Percentiles rank a stretch among this genome's conserved stretches.
These are phyloP conservation scores for Rotaria sp. DNA, from an alignment of 2,888 invertebrate genomes.

Conservation along the genomic window DNA sequence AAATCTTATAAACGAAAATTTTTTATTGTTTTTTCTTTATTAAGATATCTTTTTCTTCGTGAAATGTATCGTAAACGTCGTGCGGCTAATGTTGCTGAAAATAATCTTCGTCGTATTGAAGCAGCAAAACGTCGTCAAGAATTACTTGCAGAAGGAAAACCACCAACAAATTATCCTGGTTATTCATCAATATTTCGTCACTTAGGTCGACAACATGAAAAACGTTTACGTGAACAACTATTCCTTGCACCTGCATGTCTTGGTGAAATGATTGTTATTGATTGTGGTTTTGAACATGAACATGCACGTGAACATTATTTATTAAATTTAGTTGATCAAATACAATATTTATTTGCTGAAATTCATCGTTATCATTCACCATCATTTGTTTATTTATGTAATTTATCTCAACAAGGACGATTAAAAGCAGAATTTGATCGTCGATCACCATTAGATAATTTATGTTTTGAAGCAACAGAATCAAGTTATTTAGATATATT, in stretches of 20 bases:
- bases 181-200: conserved; percentile 23
- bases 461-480: not conserved
- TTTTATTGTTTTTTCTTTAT: not conserved
- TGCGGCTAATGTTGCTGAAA: not conserved
- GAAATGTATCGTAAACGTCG: not conserved
- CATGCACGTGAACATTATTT: conserved; percentile 19
- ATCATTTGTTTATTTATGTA: conserved; percentile 27
- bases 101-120: not conserved
- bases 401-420: not conserved
- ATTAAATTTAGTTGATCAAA: conserved; percentile 11
- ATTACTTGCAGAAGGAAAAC: not conserved
- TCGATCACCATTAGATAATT: not conserved
- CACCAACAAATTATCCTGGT: conserved; percentile 11
- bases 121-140: not conserved
- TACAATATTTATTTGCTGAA: conserved; percentile 26
- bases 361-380: not conserved
- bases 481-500: conserved; percentile 11
- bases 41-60: conserved; percentile 17
- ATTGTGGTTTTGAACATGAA: conserved; percentile 21
- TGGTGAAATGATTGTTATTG: not conserved
- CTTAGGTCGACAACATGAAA: conserved; percentile 26
- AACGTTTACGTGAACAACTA: not conserved
- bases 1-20: no score
- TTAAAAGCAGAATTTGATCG: not conserved
- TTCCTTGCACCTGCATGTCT: not conserved